Conservation (phyloP, 2,888 invertebrate species). For the Drosophila anomalata region DNA sequence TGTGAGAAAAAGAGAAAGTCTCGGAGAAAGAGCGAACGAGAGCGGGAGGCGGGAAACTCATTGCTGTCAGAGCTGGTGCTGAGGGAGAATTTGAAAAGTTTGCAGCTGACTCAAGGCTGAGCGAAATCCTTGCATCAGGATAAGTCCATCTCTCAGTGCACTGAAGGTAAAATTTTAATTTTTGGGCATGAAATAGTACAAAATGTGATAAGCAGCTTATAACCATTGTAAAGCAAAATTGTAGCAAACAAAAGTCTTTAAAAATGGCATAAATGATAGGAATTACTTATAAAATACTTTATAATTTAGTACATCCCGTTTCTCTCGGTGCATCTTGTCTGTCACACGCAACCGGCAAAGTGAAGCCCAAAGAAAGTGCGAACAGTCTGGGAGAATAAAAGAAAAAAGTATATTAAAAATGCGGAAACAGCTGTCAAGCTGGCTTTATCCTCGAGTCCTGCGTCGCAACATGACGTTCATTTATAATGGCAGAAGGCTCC, state of each 20-base stretch:
- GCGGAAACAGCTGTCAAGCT: constrained; percentile 77
- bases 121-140: constrained; percentile 59
- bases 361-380: constrained; percentile 56
- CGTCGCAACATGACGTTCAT: constrained; percentile 68
- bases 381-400: constrained; percentile 21
- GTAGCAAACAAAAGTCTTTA: too few species aligned
- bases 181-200: too few species aligned
- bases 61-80: constrained; percentile 67
- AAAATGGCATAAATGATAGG: too few species aligned
- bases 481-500: constrained; percentile 58
- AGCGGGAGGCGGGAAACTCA: constrained; percentile 72
- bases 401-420: constrained; percentile 76
- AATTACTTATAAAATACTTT: too few species aligned
- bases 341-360: constrained; percentile 65
- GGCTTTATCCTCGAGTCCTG: constrained; percentile 47
- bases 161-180: not conserved
- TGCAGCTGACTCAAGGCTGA: constrained; percentile 50
- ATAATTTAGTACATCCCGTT: not conserved
- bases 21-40: constrained; percentile 12
- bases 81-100: constrained; percentile 81
- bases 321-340: constrained; percentile 21
- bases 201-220: too few species aligned
- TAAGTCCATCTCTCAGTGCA: constrained; percentile 2
- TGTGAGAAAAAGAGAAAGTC: constrained; percentile 13
- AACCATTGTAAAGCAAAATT: too few species aligned